phyloP scores from a whole-genome alignment of 1,140 invertebrate genomes.

The Trichoplusia ni region DNA sequence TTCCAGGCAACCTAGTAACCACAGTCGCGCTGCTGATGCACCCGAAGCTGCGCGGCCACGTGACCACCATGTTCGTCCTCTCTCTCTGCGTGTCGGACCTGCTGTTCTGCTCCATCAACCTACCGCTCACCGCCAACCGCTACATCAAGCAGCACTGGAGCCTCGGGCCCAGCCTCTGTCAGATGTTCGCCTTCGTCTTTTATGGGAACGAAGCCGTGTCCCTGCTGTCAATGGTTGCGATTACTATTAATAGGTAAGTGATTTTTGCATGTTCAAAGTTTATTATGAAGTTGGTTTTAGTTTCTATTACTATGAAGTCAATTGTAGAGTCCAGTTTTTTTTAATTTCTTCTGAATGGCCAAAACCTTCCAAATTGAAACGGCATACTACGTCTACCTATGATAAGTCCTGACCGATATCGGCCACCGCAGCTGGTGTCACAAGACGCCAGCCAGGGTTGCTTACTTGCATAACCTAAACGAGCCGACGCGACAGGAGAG shows the following conservation, averaged over 20 bases:
- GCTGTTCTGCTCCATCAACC: constrained; percentile 91
- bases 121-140: constrained; percentile 91
- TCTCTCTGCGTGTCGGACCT: constrained; percentile 93
- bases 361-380: no score
- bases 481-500: no score
- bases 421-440: no score
- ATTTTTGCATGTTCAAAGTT: not conserved
- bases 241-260: constrained; percentile 91
- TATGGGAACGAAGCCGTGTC: constrained; percentile 95
- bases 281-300: not conserved
- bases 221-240: constrained; percentile 93
- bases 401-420: no score
- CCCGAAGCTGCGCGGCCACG: constrained; percentile 89
- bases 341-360: no score
- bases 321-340: no score
- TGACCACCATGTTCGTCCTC: constrained; percentile 93
- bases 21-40: constrained; percentile 89
- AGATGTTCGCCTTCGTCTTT: constrained; percentile 93
- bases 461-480: no score
- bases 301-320: no score
- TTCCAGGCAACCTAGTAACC: constrained; percentile 91
- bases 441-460: no score
- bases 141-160: constrained; percentile 92
- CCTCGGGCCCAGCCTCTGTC: constrained; percentile 89
- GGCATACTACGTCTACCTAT: no score